Evolutionary conservation across 2,888 invertebrate genomes (phyloP).

Genomic region (Eretmocerus hayati): DNA sequence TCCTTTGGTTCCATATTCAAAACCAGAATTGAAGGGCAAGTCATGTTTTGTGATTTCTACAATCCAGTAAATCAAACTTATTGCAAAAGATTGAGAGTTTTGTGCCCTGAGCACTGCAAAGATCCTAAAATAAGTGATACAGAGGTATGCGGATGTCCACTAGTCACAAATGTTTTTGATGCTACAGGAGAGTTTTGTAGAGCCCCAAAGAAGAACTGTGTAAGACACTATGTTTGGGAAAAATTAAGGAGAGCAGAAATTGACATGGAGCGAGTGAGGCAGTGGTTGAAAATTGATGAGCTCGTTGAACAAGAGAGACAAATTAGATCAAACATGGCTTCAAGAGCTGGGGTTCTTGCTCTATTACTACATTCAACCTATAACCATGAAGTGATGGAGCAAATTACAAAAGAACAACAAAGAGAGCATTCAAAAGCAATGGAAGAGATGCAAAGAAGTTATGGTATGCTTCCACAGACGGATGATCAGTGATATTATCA

Average conservation of each 20-base stretch:
- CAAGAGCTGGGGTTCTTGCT: slow-evolving; percentile 84
- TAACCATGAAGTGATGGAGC: slow-evolving; percentile 85
- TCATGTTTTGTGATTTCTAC: slow-evolving; percentile 97
- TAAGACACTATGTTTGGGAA: slow-evolving; percentile 93
- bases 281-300: slow-evolving; percentile 92
- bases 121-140: slow-evolving; percentile 80
- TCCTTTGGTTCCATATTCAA: slow-evolving; percentile 93
- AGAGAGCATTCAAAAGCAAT: slow-evolving; percentile 50
- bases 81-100: slow-evolving; percentile 88
- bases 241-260: slow-evolving; percentile 89
- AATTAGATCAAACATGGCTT: slow-evolving; percentile 65
- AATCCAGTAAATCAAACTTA: slow-evolving; percentile 84
- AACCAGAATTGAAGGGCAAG: slow-evolving; percentile 88
- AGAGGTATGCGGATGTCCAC: slow-evolving; percentile 90
- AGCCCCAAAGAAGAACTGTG: slow-evolving; percentile 83
- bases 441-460: slow-evolving; percentile 46
- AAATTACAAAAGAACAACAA: slow-evolving; percentile 53
- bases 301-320: slow-evolving; percentile 88
- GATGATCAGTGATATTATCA: too few species aligned
- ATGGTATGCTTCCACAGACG: slow-evolving; percentile 22
- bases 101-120: slow-evolving; percentile 97
- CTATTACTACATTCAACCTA: slow-evolving; percentile 95
- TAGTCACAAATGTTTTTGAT: slow-evolving; percentile 77
- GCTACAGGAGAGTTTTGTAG: slow-evolving; percentile 81
- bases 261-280: slow-evolving; percentile 84